These are phyloP conservation scores for Lepisosteus oculatus DNA, from an alignment of 2,113 vertebrate species.

Conservation along the genomic window DNA sequence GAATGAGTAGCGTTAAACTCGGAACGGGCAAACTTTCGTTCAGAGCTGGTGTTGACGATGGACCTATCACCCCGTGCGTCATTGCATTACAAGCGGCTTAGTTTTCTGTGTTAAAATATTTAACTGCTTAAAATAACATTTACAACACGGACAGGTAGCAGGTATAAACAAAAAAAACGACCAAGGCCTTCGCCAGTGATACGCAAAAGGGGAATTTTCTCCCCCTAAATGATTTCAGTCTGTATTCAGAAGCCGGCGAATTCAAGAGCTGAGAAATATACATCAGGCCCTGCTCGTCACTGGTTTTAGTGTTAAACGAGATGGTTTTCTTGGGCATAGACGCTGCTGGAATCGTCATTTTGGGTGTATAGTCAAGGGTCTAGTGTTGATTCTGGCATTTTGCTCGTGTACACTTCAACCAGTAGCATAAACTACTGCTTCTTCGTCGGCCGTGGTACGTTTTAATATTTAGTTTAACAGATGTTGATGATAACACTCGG, in stretches of 20 bases:
- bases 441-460: no score
- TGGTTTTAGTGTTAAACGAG: no score
- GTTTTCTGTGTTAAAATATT: background rate
- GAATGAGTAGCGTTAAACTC: constrained; percentile 56
- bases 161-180: background rate
- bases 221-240: constrained; percentile 13
- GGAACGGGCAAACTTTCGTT: constrained; percentile 47
- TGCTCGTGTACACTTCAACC: no score
- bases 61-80: constrained; percentile 45
- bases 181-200: background rate
- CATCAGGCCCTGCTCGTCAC: no score
- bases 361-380: no score
- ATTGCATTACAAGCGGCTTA: constrained; percentile 46
- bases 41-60: constrained; percentile 31
- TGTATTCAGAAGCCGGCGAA: background rate
- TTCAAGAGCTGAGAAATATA: no score
- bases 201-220: constrained; percentile 9
- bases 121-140: background rate
- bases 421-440: no score
- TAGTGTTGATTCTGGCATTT: no score
- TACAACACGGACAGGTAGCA: background rate
- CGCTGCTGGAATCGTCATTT: no score
- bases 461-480: no score
- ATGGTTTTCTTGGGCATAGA: no score
- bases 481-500: no score